phyloP scores from a whole-genome alignment of 2,888 invertebrate species.

The Tortricodes alternella region DNA sequence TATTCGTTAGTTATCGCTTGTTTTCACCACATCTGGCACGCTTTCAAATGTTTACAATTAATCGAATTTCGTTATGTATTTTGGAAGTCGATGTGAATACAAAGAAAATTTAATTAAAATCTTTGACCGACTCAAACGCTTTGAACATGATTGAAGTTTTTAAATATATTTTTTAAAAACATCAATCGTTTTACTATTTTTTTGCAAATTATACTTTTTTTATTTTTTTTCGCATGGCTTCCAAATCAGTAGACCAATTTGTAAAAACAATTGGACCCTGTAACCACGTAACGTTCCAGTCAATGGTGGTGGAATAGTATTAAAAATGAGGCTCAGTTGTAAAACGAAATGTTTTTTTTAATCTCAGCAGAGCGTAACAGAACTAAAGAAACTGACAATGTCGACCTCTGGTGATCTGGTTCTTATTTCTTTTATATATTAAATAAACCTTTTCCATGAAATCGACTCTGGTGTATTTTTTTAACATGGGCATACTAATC shows the following conservation, averaged over 20 bases:
- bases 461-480: constrained; percentile 80
- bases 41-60: constrained; percentile 83
- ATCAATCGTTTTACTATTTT: no score
- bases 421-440: constrained; percentile 75
- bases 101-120: not conserved
- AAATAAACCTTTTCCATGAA: constrained; percentile 81
- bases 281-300: constrained; percentile 41
- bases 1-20: constrained; percentile 72
- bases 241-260: constrained; percentile 55
- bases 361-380: constrained; percentile 30
- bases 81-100: constrained; percentile 68
- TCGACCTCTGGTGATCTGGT: constrained; percentile 71
- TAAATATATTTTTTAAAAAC: not conserved
- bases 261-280: constrained; percentile 49
- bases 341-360: constrained; percentile 26
- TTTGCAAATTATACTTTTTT: no score
- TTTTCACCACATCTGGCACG: constrained; percentile 74
- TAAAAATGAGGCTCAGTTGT: constrained; percentile 37
- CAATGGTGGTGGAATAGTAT: constrained; percentile 60
- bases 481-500: constrained; percentile 82
- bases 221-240: constrained; percentile 53
- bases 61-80: constrained; percentile 54
- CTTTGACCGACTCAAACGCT: not conserved
- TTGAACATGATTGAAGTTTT: not conserved
- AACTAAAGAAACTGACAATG: constrained; percentile 40